Evolutionary conservation across 2,888 invertebrate species (phyloP), one percentile per base, ranked within the genome.

Genomic region (Syrphus vitripennis): DNA sequence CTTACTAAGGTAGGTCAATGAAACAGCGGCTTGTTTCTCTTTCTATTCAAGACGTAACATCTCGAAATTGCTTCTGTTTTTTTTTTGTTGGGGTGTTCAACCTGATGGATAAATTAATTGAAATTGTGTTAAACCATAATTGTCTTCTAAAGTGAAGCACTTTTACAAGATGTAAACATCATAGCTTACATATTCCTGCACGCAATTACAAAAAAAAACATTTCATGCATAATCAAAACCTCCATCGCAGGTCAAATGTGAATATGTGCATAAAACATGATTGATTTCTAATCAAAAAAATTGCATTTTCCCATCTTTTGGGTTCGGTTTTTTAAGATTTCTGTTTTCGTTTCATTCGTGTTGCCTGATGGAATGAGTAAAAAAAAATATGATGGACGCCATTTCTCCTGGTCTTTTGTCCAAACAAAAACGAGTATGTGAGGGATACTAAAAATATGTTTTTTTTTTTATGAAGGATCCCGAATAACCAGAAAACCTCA

Each of bases 301-400:
- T n/a, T 65, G 19, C 59, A 50, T 65, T 50, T 72, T 72, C 40
- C 53, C 75, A 69, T 57, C 21, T 61, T 40, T 61, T 19, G 19
- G 26, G 24, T 48, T 26, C 50, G 53, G 19, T 70, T 57, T 45
- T 57, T 9, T 29, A 24, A 61, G 53, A 48, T 34, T 74, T 45
- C 50, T 55, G 9, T 6, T 10, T 4, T 6, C 1, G 4, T 71
- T 40, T 37, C n/a, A n/a, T n/a, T n/a, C 76, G 71, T 65, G 65
- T 24, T 63, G 61, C n/a, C 63, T 34, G 19, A 29, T 48, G 50
- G 21, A 37, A 42, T 45, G 42, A 59, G 6, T 48, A 9, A 76
- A 29, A 81, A 72, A 29, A 81, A 72, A 72, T 86, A 86, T 86
- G 84, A 86, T 63, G 84, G 77, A 86, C 84, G 84, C 84, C 84